phyloP scores from a whole-genome alignment of 2,113 vertebrate genomes.

The Ranitomeya imitator region DNA sequence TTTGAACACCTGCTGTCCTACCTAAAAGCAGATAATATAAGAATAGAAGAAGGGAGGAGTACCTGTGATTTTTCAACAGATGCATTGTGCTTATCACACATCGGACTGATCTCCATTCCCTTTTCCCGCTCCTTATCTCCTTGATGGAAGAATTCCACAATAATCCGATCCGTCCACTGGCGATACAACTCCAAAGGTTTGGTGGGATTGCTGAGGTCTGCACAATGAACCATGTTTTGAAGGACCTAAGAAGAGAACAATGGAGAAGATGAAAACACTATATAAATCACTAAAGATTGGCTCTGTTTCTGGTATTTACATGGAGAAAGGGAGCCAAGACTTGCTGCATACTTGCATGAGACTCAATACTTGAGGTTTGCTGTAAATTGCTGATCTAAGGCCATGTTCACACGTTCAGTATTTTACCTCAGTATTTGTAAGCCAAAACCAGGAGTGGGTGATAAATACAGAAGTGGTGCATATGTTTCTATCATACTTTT shows the following conservation, averaged over 20 bases:
- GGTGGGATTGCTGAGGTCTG: conserved; percentile 91
- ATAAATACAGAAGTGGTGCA: too few species aligned
- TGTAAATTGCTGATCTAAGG: too few species aligned
- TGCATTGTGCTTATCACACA: conserved; percentile 91
- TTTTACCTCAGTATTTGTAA: too few species aligned
- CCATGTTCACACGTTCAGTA: too few species aligned
- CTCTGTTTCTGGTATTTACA: neutral
- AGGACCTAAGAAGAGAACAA: conserved; percentile 74
- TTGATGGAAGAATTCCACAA: conserved; percentile 89
- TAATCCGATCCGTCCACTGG: conserved; percentile 88
- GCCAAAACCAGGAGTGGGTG: too few species aligned
- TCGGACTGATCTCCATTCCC: conserved; percentile 93
- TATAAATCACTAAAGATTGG: too few species aligned
- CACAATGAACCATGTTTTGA: conserved; percentile 93
- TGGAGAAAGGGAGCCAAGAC: neutral
- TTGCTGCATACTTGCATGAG: neutral
- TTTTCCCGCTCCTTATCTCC: conserved; percentile 85
- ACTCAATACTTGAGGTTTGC: too few species aligned
- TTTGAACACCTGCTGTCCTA: neutral
- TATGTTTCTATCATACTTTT: too few species aligned
- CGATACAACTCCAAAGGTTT: conserved; percentile 88
- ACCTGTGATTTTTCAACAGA: conserved; percentile 94
- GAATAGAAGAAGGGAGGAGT: neutral
- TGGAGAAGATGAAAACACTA: neutral
- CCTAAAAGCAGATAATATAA: neutral